Base-by-base conservation (phyloP, 1,140 invertebrate genomes). In the Aethina tumida region DNA sequence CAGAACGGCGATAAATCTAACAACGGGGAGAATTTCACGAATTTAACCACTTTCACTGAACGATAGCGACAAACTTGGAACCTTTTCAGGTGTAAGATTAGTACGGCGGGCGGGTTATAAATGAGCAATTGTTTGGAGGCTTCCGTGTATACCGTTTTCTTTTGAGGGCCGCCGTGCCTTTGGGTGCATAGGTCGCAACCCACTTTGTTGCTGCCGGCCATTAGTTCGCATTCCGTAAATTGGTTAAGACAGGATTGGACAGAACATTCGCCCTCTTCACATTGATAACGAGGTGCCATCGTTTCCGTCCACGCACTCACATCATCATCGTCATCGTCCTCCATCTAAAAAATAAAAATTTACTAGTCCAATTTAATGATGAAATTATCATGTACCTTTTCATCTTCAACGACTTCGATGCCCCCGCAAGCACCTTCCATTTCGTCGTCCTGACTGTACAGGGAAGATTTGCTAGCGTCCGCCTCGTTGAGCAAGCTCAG, bases 31-130 rank as follows among this genome's bases (percentile, higher is more conserved):
- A 98, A 99, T 47, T 80, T 79, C 0, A 99, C 89, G 52, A 81
- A 78, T 30, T 84, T 81, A 8, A 78, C 74, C 27, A 95, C 74
- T 73, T 99, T 98, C 2, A 73, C 44, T 5, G 59, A 53, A 19
- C 58, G 54, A 39, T 46, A 60, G 8, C 55, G 39, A 24, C 41
- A 53, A 2, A 60, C 56, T 65, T 89, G 83, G 61, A 89, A 90
- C 18, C 96, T 64, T 64, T 99, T 98, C 28, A 99, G 64, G 59
- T 98, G 95, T 12, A 98, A 64, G 18, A 97, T 97, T 0, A 99
- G 70, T 39, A 97, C 79, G 3, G 90, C 80, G 2, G 96, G 96
- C 17, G 92, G 90, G 53, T 75, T 77, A 38, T 82, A 85, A 8
- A 99, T 81, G 2, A 96, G 69, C 56, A 96, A 81, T 57, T 95